Evolutionary conservation across 2,888 invertebrate species (phyloP).

Genomic region (Chydorus sphaericus): DNA sequence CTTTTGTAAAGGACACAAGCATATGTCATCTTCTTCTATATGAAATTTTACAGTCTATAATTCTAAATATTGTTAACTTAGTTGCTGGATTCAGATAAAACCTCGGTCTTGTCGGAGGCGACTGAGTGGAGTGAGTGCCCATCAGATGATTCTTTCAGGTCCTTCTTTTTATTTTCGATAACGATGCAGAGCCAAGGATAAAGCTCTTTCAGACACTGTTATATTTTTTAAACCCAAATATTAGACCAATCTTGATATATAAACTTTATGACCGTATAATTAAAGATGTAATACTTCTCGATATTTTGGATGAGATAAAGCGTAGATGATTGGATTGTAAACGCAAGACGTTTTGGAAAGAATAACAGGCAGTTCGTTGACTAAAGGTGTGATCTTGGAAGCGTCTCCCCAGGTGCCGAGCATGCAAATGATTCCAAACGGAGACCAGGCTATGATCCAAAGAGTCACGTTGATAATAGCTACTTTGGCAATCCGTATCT

Average conservation of each 20-base stretch:
- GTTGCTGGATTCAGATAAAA: no score
- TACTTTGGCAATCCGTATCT: constrained; percentile 21
- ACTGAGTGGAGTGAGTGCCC: no score
- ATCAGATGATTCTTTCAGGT: no score
- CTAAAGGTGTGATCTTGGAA: constrained; percentile 57
- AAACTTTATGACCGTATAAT: no score
- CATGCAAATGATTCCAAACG: constrained; percentile 68
- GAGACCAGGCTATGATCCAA: constrained; percentile 89
- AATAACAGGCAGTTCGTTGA: constrained; percentile 75
- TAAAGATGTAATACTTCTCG: constrained; percentile 40
- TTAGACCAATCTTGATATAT: no score
- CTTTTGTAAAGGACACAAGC: no score
- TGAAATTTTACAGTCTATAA: no score
- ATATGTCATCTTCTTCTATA: no score
- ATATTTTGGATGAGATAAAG: constrained; percentile 12
- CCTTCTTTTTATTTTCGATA: constrained; percentile 6
- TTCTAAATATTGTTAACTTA: no score
- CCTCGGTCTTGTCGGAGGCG: no score
- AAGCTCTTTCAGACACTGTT: constrained; percentile 5
- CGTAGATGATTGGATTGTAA: constrained; percentile 77
- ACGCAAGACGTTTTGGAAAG: constrained; percentile 84
- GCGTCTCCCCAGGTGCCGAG: constrained; percentile 57
- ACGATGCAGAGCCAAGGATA: constrained; percentile 14
- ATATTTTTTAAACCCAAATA: no score
- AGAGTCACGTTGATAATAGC: constrained; percentile 76